Percentiles rank a stretch among this genome's conserved stretches.
phyloP scores from a whole-genome alignment of 2,888 invertebrate species.

The Orchesellides sinensis region DNA sequence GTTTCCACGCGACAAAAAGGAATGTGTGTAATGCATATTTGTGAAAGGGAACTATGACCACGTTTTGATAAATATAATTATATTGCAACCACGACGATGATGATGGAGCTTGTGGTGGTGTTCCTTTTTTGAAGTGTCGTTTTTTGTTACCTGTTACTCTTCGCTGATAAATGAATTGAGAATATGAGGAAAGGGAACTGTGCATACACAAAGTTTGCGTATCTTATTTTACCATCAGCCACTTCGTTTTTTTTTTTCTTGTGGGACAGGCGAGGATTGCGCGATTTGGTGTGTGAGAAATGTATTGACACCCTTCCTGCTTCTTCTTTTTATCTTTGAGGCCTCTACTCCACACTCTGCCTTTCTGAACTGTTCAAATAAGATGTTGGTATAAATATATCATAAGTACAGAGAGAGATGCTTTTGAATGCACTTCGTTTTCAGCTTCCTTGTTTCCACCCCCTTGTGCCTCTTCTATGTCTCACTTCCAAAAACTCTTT shows the following conservation, averaged over 20 bases:
- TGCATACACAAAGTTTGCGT: conserved; percentile 36
- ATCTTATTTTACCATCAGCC: conserved; percentile 41
- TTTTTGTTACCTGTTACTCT: conserved; percentile 32
- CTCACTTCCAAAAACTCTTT: conserved; percentile 36
- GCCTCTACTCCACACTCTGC: conserved; percentile 23
- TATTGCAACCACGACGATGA: too few species aligned
- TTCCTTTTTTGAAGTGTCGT: conserved; percentile 29
- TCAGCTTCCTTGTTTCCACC: conserved; percentile 63
- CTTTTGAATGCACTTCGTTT: conserved; percentile 34
- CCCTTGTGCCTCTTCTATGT: conserved; percentile 30
- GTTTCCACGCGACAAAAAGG: too few species aligned
- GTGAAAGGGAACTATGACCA: too few species aligned
- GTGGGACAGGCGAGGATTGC: conserved; percentile 48
- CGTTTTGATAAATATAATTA: too few species aligned
- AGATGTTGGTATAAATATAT: too few species aligned
- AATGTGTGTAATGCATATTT: too few species aligned
- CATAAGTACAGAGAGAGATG: conserved; percentile 16
- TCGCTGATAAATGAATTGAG: conserved; percentile 42
- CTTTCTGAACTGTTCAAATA: conserved; percentile 25
- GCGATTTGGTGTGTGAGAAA: conserved; percentile 53
- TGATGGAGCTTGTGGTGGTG: conserved; percentile 18
- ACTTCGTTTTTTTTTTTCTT: conserved; percentile 15
- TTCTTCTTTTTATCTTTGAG: conserved; percentile 47
- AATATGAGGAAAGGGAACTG: conserved; percentile 61
- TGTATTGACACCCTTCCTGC: conserved; percentile 62